Base-by-base conservation (phyloP, 2,888 invertebrate genomes). In the Gymnosoma rotundatum region DNA sequence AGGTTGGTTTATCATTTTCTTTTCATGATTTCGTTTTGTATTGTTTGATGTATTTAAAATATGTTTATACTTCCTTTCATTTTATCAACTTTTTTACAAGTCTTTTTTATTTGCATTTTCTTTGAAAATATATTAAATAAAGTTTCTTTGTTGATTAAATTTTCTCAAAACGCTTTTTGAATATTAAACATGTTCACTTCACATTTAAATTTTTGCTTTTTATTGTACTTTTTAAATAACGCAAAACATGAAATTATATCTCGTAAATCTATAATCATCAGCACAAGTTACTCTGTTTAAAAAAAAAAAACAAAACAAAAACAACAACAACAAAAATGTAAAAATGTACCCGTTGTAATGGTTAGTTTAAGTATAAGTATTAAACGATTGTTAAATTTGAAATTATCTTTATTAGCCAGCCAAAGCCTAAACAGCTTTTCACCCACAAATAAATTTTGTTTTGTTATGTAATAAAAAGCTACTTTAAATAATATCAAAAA, bases 91-190 rank as follows among this genome's bases (percentile, higher is more conserved):
- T 38, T 38, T 69, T 3, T 42, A 38, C 20, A 32, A n/a, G 4
- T 32, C 54, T 61, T 45, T n/a, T 21, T 18, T 38, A 64, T 70
- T 69, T 81, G 48, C 45, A 56, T 63, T 67, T 75, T 58, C 0
- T 64, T 52, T 10, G 25, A 16, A 20, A 20, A n/a, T 14, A n/a
- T 2, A 52, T 67, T 25, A 25, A 25, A 81, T 58, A 75, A 58
- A 69, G 69, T 58, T 50, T 50, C 64, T 70, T 75, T 75, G 63
- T 81, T 70, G 63, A 70, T 70, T 81, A 38, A 50, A 70, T 75
- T 75, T 75, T 70, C 48, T 12, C 8, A 69, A 70, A 70, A 81
- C 50, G 63, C 58, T 48, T 75, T 56, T 32, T 50, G 81, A 81
- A 81, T 81, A 81, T 75, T 63, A 69, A 75, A 81, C 50, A 42